These are phyloP conservation scores for Ctenomys sociabilis DNA, from an alignment of 2,113 vertebrate species.

Conservation along the genomic window DNA sequence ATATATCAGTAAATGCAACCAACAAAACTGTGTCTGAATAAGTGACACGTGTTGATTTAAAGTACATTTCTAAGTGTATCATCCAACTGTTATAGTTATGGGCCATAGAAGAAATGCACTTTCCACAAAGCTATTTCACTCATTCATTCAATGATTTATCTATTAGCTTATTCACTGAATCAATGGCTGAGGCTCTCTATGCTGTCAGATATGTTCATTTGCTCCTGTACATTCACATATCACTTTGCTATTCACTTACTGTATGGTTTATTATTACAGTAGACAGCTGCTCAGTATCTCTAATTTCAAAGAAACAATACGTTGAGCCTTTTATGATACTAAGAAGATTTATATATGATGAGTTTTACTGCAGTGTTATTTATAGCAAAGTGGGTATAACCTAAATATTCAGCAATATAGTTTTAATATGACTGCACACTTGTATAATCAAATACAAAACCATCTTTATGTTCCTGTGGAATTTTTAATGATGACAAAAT, in stretches of 20 bases:
- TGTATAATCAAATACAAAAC: neutral
- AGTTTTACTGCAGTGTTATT: neutral
- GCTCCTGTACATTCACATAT: neutral
- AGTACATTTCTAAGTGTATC: no score
- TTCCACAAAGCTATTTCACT: neutral
- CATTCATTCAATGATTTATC: neutral
- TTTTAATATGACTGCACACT: constrained; percentile 3
- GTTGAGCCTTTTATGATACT: neutral
- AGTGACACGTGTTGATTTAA: no score
- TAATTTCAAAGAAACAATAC: constrained; percentile 55
- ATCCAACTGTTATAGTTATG: neutral
- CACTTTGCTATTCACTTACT: neutral
- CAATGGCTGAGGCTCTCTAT: neutral
- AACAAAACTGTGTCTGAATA: neutral
- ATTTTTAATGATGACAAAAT: constrained; percentile 28
- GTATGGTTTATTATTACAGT: neutral
- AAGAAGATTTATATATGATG: neutral
- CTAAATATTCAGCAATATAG: constrained; percentile 6
- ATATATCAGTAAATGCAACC: neutral
- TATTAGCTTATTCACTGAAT: constrained; percentile 27
- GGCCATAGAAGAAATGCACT: neutral
- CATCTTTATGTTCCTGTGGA: neutral
- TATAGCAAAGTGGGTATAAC: neutral
- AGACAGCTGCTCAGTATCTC: neutral
- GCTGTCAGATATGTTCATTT: neutral